Percentiles rank a stretch among this genome's conserved stretches.
These are phyloP conservation scores for Sialis fuliginosa DNA, from an alignment of 2,888 invertebrate species.

Conservation along the genomic window DNA sequence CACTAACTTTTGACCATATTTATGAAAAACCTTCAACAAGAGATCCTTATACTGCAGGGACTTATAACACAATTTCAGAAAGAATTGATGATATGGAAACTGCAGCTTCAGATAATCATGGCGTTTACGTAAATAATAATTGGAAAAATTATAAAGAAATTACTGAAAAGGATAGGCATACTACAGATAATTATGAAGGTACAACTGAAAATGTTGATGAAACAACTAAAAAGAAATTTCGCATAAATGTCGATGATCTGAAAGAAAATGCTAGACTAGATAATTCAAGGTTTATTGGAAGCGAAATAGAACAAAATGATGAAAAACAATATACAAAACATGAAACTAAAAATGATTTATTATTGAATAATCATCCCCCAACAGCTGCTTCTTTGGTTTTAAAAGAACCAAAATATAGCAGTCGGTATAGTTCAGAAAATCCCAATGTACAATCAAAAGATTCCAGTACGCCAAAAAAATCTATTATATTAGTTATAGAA, in stretches of 20 bases:
- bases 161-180: not conserved
- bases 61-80: not conserved
- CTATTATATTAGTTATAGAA: conserved; percentile 4
- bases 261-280: not conserved
- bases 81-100: conserved; percentile 18
- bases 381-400: too few species aligned
- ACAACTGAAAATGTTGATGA: not conserved
- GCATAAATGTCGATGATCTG: not conserved
- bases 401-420: conserved; percentile 13
- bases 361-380: too few species aligned
- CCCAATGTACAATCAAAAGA: not conserved
- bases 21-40: too few species aligned
- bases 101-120: conserved; percentile 15
- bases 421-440: conserved; percentile 15
- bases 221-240: not conserved
- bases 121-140: conserved; percentile 10
- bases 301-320: not conserved
- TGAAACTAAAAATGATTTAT: too few species aligned
- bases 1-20: conserved; percentile 1
- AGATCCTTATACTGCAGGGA: conserved; percentile 1
- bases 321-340: too few species aligned
- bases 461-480: conserved; percentile 1
- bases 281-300: not conserved
- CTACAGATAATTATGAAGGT: not conserved
- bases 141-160: conserved; percentile 15